Conservation (phyloP, 37 sponge, comb jelly and placozoan species). For the Spongilla lacustris region DNA sequence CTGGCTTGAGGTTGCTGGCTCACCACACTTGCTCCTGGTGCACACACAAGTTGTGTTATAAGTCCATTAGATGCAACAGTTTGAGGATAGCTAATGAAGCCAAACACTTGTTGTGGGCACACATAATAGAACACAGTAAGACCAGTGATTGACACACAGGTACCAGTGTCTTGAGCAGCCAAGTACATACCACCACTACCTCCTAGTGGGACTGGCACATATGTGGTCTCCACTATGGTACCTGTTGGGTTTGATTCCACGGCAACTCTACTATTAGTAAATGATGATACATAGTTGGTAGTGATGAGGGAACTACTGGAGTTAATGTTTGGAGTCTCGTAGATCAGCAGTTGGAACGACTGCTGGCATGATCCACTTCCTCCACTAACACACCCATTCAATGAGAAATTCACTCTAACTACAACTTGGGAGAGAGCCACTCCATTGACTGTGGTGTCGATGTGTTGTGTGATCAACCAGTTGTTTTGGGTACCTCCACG, state of each 20-base stretch:
- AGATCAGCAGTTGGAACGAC: not conserved
- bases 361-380: not conserved
- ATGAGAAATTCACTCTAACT: constrained; percentile 2
- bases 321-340: constrained; percentile 18
- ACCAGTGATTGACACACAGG: constrained; percentile 31
- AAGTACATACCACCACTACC: constrained; percentile 29
- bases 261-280: not conserved
- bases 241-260: not conserved
- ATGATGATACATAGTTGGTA: not conserved
- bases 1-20: not conserved
- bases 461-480: constrained; percentile 46
- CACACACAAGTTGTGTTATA: not conserved
- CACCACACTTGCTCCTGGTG: constrained; percentile 5
- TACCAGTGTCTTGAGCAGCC: constrained; percentile 18
- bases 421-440: constrained; percentile 10
- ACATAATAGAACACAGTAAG: constrained; percentile 54
- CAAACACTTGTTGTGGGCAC: constrained; percentile 13
- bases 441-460: constrained; percentile 27
- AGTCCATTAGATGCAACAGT: not conserved
- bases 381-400: not conserved
- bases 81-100: not conserved
- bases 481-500: too few relatives aligned
- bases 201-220: not conserved
- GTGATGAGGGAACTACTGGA: not conserved
- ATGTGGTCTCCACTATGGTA: not conserved